A percentile compares a stretch with the other conserved stretches of the same genome.
phyloP scores from a whole-genome alignment of 2,113 vertebrate genomes.

The Chaetops frenatus region DNA sequence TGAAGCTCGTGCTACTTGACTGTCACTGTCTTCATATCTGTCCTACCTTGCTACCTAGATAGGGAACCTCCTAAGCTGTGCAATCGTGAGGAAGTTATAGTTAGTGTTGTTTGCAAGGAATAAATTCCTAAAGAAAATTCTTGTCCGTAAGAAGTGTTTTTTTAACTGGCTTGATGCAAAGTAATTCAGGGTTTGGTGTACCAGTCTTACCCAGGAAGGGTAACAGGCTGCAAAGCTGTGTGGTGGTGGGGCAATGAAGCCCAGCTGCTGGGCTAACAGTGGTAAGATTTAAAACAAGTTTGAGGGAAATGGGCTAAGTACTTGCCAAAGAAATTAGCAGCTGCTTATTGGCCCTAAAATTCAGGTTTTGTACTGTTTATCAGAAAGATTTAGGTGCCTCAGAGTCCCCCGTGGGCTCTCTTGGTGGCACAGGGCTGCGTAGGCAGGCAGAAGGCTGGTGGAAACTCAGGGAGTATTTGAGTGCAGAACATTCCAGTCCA shows the following conservation, averaged over 20 bases:
- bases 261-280: neutral
- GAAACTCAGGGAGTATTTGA: neutral
- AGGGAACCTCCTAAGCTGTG: neutral
- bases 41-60: neutral
- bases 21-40: neutral
- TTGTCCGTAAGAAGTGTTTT: neutral
- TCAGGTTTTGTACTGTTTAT: neutral
- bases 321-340: neutral
- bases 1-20: neutral
- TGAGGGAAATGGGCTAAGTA: neutral
- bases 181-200: neutral
- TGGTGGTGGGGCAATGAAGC: neutral
- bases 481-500: fast-evolving
- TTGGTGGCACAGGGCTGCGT: fast-evolving
- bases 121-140: neutral
- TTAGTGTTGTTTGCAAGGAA: neutral
- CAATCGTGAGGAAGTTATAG: no score
- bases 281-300: neutral
- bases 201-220: neutral
- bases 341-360: neutral
- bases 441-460: fast-evolving
- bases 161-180: neutral
- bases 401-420: fast-evolving
- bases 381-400: neutral
- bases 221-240: neutral